phyloP scores from a whole-genome alignment of 2,113 vertebrate genomes.

The Ictidomys tridecemlineatus region DNA sequence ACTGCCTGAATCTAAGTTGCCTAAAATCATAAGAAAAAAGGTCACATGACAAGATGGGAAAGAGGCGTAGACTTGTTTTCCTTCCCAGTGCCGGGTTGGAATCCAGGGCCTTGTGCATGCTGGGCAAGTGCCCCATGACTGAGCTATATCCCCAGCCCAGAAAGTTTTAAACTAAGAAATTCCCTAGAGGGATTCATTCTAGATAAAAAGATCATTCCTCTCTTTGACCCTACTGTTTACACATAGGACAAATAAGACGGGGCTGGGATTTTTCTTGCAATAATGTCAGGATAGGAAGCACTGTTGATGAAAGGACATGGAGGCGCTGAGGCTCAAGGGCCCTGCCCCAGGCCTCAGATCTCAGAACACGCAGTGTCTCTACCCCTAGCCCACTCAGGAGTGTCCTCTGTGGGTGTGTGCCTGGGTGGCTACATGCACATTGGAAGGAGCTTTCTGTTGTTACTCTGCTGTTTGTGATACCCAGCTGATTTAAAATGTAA shows the following conservation, averaged over 20 bases:
- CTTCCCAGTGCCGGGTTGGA: too few species aligned
- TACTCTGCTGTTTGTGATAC: neutral
- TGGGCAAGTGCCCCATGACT: neutral
- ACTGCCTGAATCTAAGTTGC: neutral
- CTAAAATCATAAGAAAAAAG: neutral
- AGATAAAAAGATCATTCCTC: too few species aligned
- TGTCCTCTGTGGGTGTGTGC: neutral
- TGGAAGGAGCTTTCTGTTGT: constrained; percentile 22
- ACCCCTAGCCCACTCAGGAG: neutral
- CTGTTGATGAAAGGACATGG: neutral
- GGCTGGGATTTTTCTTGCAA: neutral
- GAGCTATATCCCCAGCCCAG: neutral
- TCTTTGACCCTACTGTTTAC: neutral
- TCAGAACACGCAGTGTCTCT: neutral
- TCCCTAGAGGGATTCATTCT: neutral
- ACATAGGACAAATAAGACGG: neutral
- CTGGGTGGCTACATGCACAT: neutral
- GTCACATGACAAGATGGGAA: neutral
- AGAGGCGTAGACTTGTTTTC: neutral
- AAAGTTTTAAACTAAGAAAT: neutral
- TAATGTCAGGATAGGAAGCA: neutral
- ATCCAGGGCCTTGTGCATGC: too few species aligned
- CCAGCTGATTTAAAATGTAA: constrained; percentile 7
- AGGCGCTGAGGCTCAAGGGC: neutral
- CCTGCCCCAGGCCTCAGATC: neutral